Conservation (phyloP, 2,888 invertebrate genomes). For the Lagria hirta region DNA sequence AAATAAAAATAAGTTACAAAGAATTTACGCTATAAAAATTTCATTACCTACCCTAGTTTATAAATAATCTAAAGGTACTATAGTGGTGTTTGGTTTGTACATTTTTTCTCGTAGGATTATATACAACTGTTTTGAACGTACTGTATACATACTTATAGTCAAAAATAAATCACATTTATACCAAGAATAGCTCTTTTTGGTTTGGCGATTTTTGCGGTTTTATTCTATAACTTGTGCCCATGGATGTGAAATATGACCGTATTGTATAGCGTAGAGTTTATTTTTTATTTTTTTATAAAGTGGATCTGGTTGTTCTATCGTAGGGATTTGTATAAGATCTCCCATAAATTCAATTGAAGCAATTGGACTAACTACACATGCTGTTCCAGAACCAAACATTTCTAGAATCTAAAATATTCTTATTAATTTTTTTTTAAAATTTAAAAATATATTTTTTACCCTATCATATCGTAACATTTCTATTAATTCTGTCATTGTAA, state of each 20-base stretch:
- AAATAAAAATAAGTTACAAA: too few species aligned
- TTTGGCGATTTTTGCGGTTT: too few species aligned
- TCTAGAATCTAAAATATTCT: slow-evolving; percentile 74
- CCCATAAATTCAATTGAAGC: slow-evolving; percentile 80
- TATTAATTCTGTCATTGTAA: slow-evolving; percentile 83
- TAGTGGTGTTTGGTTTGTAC: neutral
- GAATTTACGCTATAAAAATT: too few species aligned
- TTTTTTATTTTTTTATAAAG: slow-evolving; percentile 74
- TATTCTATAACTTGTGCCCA: slow-evolving; percentile 71
- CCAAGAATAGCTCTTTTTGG: too few species aligned
- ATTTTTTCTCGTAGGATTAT: neutral
- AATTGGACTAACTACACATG: slow-evolving; percentile 92
- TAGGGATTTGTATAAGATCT: slow-evolving; percentile 68
- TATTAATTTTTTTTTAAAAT: neutral
- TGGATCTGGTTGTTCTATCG: slow-evolving; percentile 71
- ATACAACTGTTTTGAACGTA: slow-evolving; percentile 14
- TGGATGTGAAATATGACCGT: slow-evolving; percentile 80
- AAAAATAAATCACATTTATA: too few species aligned
- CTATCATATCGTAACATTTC: slow-evolving; percentile 75
- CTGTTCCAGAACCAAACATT: slow-evolving; percentile 98
- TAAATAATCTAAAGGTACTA: neutral
- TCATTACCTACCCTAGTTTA: neutral
- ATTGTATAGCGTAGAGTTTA: slow-evolving; percentile 84
- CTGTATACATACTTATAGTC: slow-evolving; percentile 11
- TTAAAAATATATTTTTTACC: slow-evolving; percentile 59